phyloP scores from a whole-genome alignment of 2,797 vertebrate genomes.

The Sitta carolinensis region DNA sequence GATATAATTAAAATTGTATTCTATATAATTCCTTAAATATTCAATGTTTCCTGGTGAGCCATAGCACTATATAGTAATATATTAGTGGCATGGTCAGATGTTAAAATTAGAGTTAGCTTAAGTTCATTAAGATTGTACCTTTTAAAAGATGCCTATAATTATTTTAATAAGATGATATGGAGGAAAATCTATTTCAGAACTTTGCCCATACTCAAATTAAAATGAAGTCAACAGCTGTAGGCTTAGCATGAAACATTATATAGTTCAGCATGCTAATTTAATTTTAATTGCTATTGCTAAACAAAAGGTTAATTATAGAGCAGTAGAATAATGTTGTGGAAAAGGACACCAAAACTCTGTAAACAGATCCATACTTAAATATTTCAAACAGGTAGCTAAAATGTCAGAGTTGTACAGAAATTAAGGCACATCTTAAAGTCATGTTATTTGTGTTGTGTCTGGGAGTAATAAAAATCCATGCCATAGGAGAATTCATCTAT shows the following conservation, averaged over 20 bases:
- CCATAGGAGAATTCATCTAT: not conserved
- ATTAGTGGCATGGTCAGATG: not conserved
- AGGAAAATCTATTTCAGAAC: not conserved
- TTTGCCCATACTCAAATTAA: not conserved
- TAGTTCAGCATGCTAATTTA: slow-evolving; percentile 1
- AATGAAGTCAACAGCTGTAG: slow-evolving; percentile 13
- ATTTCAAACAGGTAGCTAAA: not conserved
- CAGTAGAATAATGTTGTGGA: not conserved
- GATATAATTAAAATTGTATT: not conserved
- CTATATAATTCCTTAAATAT: not conserved
- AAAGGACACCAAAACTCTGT: not conserved
- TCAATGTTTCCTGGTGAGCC: not conserved
- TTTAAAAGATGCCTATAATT: not conserved
- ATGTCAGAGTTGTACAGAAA: not conserved
- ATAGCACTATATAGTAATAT: not conserved
- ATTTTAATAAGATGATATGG: not conserved
- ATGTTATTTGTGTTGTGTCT: not conserved
- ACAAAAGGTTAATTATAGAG: slow-evolving; percentile 44
- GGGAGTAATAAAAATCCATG: not conserved
- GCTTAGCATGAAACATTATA: not conserved
- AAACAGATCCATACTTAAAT: not conserved
- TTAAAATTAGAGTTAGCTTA: not conserved
- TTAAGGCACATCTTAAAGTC: not conserved
- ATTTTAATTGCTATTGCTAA: slow-evolving; percentile 29
- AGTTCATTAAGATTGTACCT: not conserved